Conservation (phyloP, 2,113 vertebrate species). For the Geothlypis trichas region DNA sequence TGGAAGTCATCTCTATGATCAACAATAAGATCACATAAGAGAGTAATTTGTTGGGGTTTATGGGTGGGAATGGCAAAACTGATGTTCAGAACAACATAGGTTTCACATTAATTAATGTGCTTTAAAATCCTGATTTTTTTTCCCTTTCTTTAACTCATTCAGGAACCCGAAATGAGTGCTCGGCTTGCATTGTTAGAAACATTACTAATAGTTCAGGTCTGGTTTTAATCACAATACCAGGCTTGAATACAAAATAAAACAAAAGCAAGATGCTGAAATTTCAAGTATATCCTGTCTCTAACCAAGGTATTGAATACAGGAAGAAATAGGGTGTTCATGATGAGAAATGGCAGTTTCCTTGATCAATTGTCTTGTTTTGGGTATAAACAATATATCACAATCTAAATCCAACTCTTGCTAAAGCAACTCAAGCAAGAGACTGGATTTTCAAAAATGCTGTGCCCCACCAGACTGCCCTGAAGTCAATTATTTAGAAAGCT, state of each 20-base stretch:
- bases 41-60: background rate
- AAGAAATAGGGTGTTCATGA: background rate
- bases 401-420: background rate
- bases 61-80: background rate
- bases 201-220: background rate
- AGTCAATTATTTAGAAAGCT: background rate
- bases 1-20: background rate
- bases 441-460: background rate
- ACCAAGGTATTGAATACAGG: background rate
- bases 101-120: background rate
- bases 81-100: background rate
- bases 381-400: background rate
- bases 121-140: background rate
- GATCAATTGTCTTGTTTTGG: background rate
- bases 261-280: background rate
- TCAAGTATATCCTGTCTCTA: background rate
- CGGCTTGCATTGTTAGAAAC: background rate
- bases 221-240: background rate
- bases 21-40: background rate
- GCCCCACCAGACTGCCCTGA: background rate
- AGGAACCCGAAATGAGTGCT: background rate
- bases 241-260: background rate
- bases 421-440: background rate
- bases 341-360: background rate
- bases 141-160: background rate